Evolutionary conservation across 2,113 vertebrate genomes (phyloP).

Genomic region (Speoplatyrhinus poulsoni): DNA sequence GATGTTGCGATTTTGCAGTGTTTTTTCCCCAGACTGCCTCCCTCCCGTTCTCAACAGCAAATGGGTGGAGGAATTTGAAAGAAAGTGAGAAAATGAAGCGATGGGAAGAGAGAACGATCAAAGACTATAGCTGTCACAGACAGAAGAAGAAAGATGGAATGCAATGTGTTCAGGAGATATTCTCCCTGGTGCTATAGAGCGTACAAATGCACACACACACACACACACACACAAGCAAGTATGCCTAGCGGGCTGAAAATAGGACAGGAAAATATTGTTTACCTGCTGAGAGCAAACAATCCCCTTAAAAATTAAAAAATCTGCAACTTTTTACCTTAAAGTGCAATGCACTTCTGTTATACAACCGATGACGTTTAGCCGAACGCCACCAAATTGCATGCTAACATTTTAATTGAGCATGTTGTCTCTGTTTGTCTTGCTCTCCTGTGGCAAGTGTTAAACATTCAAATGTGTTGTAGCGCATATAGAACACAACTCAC

Average conservation of each 20-base stretch:
- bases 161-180: constrained; percentile 49
- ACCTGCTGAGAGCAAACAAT: constrained; percentile 39
- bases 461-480: too few species aligned
- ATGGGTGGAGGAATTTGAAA: constrained; percentile 56
- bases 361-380: too few species aligned
- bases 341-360: too few species aligned
- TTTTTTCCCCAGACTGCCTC: constrained; percentile 22
- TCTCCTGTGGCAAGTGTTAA: too few species aligned
- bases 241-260: constrained; percentile 56
- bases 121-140: constrained; percentile 70
- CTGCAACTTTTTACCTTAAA: too few species aligned
- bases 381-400: too few species aligned
- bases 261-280: constrained; percentile 50
- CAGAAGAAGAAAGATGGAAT: constrained; percentile 55
- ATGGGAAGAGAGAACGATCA: constrained; percentile 57
- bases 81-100: constrained; percentile 46
- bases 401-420: too few species aligned
- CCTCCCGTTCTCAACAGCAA: constrained; percentile 24
- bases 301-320: constrained; percentile 1
- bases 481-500: too few species aligned
- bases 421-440: too few species aligned
- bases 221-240: constrained; percentile 7
- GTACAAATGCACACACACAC: constrained; percentile 52
- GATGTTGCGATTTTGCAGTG: constrained; percentile 14
- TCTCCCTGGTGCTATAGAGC: constrained; percentile 56